Evolutionary conservation across 2,888 invertebrate genomes (phyloP).

Genomic region (Bugula neritina): DNA sequence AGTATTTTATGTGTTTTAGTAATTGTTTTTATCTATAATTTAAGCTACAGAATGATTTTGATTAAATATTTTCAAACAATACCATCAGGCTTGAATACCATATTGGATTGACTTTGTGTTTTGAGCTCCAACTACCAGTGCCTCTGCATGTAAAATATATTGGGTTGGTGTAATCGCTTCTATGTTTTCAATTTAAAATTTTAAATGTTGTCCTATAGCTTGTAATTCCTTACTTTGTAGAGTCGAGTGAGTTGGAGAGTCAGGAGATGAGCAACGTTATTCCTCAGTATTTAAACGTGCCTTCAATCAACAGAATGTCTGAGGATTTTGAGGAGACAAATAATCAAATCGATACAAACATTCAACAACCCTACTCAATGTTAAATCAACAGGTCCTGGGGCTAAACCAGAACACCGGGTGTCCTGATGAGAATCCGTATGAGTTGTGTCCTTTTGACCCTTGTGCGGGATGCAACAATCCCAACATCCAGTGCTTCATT

Average conservation of each 20-base stretch:
- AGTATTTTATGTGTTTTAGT: too few relatives aligned
- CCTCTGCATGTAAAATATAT: too few relatives aligned
- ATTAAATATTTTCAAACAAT: too few relatives aligned
- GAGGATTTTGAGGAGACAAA: constrained; percentile 15
- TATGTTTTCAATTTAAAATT: too few relatives aligned
- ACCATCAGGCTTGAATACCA: too few relatives aligned
- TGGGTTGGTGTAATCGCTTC: too few relatives aligned
- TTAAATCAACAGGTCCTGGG: neutral
- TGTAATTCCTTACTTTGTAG: too few relatives aligned
- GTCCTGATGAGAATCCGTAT: neutral
- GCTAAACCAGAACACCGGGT: constrained; percentile 9
- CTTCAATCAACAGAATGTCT: neutral
- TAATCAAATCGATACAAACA: neutral
- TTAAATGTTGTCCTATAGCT: too few relatives aligned
- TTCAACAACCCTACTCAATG: neutral
- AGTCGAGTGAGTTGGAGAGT: neutral
- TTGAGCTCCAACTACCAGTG: too few relatives aligned
- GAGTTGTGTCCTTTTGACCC: constrained; percentile 23
- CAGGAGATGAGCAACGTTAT: constrained; percentile 12
- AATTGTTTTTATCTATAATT: too few relatives aligned
- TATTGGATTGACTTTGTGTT: too few relatives aligned
- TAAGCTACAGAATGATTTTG: too few relatives aligned
- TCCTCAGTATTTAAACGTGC: neutral
- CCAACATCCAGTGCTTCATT: neutral
- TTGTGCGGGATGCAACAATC: constrained; percentile 1